These are phyloP conservation scores for Caradrina clavipalpis DNA, from an alignment of 2,888 invertebrate genomes.

Conservation along the genomic window DNA sequence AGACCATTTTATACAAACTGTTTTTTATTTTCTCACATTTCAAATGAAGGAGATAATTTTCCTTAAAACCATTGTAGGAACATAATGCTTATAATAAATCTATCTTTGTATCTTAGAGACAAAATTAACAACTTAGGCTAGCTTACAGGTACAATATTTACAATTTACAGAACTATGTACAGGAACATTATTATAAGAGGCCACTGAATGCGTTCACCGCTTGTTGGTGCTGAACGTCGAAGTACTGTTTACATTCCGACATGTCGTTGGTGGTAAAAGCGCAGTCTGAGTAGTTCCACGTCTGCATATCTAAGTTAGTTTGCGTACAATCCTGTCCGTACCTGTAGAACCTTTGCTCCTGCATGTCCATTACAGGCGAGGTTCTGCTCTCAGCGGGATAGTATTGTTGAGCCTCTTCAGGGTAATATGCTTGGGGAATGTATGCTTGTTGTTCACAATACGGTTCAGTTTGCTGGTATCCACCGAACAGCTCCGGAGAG, in stretches of 20 bases:
- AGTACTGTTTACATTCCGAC: constrained; percentile 82
- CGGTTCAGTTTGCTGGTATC: constrained; percentile 83
- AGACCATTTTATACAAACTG: constrained; percentile 89
- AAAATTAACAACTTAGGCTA: constrained; percentile 61
- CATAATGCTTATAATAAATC: constrained; percentile 67
- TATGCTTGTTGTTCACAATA: constrained; percentile 85
- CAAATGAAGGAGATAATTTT: constrained; percentile 64
- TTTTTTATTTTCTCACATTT: constrained; percentile 77
- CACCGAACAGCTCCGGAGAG: constrained; percentile 90
- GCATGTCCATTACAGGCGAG: constrained; percentile 79
- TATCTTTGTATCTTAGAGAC: constrained; percentile 59
- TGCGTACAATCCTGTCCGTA: constrained; percentile 83
- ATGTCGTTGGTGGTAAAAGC: constrained; percentile 78
- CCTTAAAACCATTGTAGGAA: constrained; percentile 74
- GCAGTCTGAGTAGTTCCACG: constrained; percentile 84
- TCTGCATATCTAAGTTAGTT: constrained; percentile 78
- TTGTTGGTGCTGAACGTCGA: constrained; percentile 79
- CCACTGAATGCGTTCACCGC: constrained; percentile 80
- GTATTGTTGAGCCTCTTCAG: constrained; percentile 86
- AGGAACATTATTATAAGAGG: constrained; percentile 79
- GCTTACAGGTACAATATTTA: constrained; percentile 67
- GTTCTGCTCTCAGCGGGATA: constrained; percentile 82
- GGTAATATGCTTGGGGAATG: constrained; percentile 82
- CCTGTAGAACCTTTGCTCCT: constrained; percentile 83
- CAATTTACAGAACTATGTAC: constrained; percentile 77